phyloP scores from a whole-genome alignment of 2,888 invertebrate species.

The Drepanosiphum platanoidis region DNA sequence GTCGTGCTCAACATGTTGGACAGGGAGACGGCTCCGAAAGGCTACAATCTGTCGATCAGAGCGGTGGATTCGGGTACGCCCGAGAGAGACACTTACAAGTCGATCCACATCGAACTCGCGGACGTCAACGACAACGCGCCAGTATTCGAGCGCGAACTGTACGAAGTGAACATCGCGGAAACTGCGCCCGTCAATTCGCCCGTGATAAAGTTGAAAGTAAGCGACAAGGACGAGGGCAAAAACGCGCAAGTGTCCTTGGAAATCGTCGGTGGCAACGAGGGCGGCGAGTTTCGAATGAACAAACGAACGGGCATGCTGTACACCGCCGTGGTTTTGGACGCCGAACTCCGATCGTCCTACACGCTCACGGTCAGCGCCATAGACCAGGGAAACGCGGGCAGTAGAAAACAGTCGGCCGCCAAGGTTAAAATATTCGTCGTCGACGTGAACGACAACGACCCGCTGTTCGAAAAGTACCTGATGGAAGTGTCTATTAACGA shows the following conservation, averaged over 20 bases:
- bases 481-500: constrained; percentile 82
- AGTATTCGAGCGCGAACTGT: constrained; percentile 85
- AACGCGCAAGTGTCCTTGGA: constrained; percentile 87
- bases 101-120: constrained; percentile 81
- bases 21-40: constrained; percentile 80
- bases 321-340: constrained; percentile 83
- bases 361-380: constrained; percentile 89
- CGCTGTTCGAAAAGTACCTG: constrained; percentile 80
- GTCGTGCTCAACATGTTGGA: constrained; percentile 81
- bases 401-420: constrained; percentile 86
- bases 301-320: constrained; percentile 89
- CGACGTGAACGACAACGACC: constrained; percentile 95
- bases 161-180: constrained; percentile 88
- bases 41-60: constrained; percentile 87
- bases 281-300: constrained; percentile 87
- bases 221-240: constrained; percentile 83
- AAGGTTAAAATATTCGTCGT: constrained; percentile 88
- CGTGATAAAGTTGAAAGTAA: constrained; percentile 85
- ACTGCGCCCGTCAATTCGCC: constrained; percentile 89
- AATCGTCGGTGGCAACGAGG: constrained; percentile 92
- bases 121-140: constrained; percentile 89
- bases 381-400: constrained; percentile 85
- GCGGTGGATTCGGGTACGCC: constrained; percentile 87
- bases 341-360: constrained; percentile 84
- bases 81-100: constrained; percentile 80